Evolutionary conservation across 2,113 vertebrate genomes (phyloP).

Genomic region (Chloropsis hardwickii): DNA sequence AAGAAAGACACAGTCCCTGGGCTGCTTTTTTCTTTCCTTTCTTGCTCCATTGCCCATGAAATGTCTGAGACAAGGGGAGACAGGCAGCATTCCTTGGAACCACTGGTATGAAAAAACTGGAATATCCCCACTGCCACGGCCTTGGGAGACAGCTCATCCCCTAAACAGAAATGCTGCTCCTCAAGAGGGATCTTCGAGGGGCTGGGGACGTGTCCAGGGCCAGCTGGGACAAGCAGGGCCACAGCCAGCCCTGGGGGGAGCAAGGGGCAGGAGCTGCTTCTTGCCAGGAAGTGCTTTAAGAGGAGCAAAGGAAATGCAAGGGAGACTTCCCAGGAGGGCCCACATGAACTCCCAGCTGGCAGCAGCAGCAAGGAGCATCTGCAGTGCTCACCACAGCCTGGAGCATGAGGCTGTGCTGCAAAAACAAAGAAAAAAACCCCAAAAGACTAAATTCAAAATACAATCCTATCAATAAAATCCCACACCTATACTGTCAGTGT

Average conservation of each 20-base stretch:
- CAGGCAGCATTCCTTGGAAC: constrained; percentile 85
- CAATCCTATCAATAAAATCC: neutral
- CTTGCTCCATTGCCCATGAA: constrained; percentile 81
- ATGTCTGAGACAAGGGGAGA: constrained; percentile 67
- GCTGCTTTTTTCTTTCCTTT: constrained; percentile 76
- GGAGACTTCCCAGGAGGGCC: neutral
- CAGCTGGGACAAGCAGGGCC: constrained; percentile 72
- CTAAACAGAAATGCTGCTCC: constrained; percentile 28
- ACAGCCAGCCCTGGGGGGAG: constrained; percentile 66
- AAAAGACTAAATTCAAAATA: neutral
- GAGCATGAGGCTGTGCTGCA: neutral
- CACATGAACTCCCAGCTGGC: neutral
- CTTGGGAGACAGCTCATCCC: constrained; percentile 63
- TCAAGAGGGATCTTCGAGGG: neutral
- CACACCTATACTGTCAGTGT: neutral
- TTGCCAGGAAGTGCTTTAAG: neutral
- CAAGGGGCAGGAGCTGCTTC: constrained; percentile 66
- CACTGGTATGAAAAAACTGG: constrained; percentile 78
- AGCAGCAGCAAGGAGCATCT: neutral
- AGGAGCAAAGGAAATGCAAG: constrained; percentile 33
- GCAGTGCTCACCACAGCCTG: neutral
- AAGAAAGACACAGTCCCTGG: constrained; percentile 50
- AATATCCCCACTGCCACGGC: constrained; percentile 71
- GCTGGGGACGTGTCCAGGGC: constrained; percentile 50
- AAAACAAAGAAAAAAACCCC: neutral